phyloP scores from a whole-genome alignment of 2,888 invertebrate species.

The Cephus nigrinus region DNA sequence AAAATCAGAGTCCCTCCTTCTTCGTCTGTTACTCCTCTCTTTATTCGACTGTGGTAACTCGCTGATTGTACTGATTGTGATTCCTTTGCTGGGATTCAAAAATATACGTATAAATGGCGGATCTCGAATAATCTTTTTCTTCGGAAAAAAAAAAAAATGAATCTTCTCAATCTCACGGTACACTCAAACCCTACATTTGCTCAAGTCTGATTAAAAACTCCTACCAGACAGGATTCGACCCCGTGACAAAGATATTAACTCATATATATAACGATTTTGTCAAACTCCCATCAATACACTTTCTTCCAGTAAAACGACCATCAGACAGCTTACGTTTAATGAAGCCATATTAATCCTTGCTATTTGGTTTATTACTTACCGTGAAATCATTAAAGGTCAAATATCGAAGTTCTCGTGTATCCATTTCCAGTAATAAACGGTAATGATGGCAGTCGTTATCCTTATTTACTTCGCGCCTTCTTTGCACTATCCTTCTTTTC shows the following conservation, averaged over 20 bases:
- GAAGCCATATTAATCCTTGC: not conserved
- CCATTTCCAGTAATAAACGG: not conserved
- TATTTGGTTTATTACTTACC: not conserved
- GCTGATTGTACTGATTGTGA: conserved; percentile 3
- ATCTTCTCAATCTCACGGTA: not conserved
- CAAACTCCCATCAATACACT: not conserved
- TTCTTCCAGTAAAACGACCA: not conserved
- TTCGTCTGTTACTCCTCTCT: conserved; percentile 10
- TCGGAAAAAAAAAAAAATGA: not conserved
- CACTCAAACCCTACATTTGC: not conserved
- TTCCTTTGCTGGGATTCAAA: not conserved
- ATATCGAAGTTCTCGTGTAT: not conserved
- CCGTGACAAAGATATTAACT: not conserved
- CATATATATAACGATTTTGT: not conserved
- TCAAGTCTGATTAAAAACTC: not conserved
- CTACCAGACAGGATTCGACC: not conserved
- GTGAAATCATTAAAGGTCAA: not conserved
- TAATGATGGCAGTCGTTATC: not conserved
- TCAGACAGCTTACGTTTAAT: not conserved
- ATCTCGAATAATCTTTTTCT: not conserved
- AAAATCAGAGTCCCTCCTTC: conserved; percentile 31
- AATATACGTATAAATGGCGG: not conserved
- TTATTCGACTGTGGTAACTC: conserved; percentile 10
- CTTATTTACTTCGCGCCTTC: not conserved
- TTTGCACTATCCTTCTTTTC: not conserved